phyloP scores from a whole-genome alignment of 2,797 vertebrate genomes.

The Schizopygopsis malacanthus region DNA sequence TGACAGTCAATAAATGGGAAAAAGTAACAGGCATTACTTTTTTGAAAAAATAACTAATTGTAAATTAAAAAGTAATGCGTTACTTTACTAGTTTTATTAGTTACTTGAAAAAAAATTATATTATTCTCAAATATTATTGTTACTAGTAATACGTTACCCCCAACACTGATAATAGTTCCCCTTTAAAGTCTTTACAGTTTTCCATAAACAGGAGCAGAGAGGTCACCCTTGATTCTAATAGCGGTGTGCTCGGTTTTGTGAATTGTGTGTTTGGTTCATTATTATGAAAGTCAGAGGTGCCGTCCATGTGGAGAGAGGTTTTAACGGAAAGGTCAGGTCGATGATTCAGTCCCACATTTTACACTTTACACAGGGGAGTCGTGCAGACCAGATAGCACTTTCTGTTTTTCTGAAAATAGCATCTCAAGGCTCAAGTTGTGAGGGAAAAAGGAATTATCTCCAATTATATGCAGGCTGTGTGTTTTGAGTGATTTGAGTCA shows the following conservation, averaged over 20 bases:
- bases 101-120: no score
- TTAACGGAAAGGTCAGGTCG: constrained; percentile 70
- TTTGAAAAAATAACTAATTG: no score
- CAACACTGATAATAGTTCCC: no score
- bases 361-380: constrained; percentile 52
- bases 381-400: constrained; percentile 60
- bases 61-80: no score
- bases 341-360: constrained; percentile 64
- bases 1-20: no score
- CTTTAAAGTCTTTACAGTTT: background rate
- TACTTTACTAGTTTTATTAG: no score
- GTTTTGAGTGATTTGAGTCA: background rate
- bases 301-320: constrained; percentile 36
- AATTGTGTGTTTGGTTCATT: constrained; percentile 44
- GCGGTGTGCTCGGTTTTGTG: constrained; percentile 19
- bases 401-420: constrained; percentile 44
- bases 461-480: background rate
- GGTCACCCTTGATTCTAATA: constrained; percentile 21
- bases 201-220: background rate
- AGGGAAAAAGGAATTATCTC: constrained; percentile 5
- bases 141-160: no score
- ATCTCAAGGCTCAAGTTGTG: background rate
- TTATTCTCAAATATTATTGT: no score
- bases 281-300: constrained; percentile 28
- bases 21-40: no score